Evolutionary conservation across 2,113 vertebrate species (phyloP).

Genomic region (Gobius niger): DNA sequence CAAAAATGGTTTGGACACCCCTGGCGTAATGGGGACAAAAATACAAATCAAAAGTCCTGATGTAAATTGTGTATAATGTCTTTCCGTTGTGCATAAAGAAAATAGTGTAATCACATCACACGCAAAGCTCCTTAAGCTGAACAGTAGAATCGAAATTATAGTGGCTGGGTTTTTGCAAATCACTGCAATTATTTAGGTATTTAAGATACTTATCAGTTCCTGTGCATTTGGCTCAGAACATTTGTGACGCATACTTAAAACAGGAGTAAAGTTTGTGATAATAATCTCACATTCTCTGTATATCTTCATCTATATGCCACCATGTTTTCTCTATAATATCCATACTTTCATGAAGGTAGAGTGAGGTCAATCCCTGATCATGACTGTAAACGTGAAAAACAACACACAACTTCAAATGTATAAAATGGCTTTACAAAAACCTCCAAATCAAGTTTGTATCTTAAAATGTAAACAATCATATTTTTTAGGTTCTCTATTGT

Average conservation of each 20-base stretch:
- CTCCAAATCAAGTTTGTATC: slow-evolving; percentile 27
- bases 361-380: slow-evolving; percentile 57
- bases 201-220: no score
- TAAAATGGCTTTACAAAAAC: slow-evolving; percentile 53
- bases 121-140: not conserved
- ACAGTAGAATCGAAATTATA: not conserved
- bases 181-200: no score
- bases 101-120: not conserved
- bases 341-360: slow-evolving; percentile 43
- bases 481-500: slow-evolving; percentile 10
- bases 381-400: slow-evolving; percentile 36
- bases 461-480: slow-evolving; percentile 46
- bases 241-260: slow-evolving; percentile 5
- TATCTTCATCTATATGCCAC: slow-evolving; percentile 28
- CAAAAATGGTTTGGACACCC: no score
- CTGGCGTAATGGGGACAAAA: not conserved
- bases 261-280: slow-evolving; percentile 6
- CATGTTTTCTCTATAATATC: slow-evolving; percentile 17
- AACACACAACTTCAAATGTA: slow-evolving; percentile 34
- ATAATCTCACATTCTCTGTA: slow-evolving; percentile 10
- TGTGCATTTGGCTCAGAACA: not conserved
- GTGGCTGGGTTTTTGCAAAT: no score
- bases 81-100: no score
- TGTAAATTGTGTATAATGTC: no score
- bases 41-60: not conserved